phyloP scores from a whole-genome alignment of 1,140 invertebrate genomes.

The Belonocnema kinseyi region DNA sequence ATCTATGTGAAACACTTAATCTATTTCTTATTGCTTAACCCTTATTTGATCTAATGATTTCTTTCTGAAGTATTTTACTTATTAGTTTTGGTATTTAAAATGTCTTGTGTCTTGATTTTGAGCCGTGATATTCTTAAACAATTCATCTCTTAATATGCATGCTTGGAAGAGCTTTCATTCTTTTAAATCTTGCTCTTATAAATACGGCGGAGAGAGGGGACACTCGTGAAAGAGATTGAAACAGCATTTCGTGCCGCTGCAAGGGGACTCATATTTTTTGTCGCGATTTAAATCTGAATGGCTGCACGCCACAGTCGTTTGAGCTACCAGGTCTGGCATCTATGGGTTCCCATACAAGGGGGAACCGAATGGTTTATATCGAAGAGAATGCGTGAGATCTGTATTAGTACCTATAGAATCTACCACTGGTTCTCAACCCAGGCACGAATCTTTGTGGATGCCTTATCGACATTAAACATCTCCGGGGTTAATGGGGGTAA shows the following conservation, averaged over 20 bases:
- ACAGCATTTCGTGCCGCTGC: conserved; percentile 64
- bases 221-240: conserved; percentile 62
- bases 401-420: conserved; percentile 71
- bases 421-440: conserved; percentile 67
- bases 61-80: not conserved
- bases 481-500: conserved; percentile 1
- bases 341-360: conserved; percentile 67
- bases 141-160: conserved; percentile 12
- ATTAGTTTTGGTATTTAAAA: not conserved
- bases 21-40: conserved; percentile 23
- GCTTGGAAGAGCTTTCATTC: conserved; percentile 45
- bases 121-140: not conserved
- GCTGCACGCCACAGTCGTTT: conserved; percentile 58
- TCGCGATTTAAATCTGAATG: conserved; percentile 75
- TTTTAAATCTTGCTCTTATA: conserved; percentile 51
- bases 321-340: conserved; percentile 48
- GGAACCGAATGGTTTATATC: conserved; percentile 70
- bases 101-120: not conserved
- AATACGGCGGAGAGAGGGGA: conserved; percentile 45
- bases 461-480: conserved; percentile 13
- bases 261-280: conserved; percentile 66
- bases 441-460: conserved; percentile 31
- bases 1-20: conserved; percentile 55
- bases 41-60: not conserved
- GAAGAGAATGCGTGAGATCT: conserved; percentile 74